A percentile compares a stretch with the other conserved stretches of the same genome.
These are phyloP conservation scores for Busseola fusca DNA, from an alignment of 2,888 invertebrate species.

Conservation along the genomic window DNA sequence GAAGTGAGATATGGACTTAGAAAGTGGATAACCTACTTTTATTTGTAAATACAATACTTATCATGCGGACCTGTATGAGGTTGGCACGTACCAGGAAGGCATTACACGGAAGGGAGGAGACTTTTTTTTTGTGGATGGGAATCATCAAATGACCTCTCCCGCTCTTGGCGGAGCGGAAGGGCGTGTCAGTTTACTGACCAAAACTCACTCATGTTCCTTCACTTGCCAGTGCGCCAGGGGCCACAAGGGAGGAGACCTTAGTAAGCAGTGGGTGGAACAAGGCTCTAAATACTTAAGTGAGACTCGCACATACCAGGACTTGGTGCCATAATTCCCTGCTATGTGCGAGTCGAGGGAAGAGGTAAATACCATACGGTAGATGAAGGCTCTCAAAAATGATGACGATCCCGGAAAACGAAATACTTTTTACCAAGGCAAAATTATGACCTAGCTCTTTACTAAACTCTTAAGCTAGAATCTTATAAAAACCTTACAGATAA, in stretches of 20 bases:
- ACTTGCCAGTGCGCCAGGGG: too few species aligned
- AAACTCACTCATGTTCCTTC: too few species aligned
- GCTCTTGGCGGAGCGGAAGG: too few species aligned
- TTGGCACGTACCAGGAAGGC: not conserved
- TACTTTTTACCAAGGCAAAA: not conserved
- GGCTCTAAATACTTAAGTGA: too few species aligned
- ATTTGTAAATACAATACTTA: not conserved
- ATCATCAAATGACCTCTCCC: too few species aligned
- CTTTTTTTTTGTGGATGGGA: too few species aligned
- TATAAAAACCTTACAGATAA: conserved; percentile 5
- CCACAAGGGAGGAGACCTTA: not conserved
- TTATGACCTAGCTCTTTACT: not conserved
- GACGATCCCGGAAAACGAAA: not conserved
- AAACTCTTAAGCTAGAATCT: not conserved
- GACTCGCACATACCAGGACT: not conserved
- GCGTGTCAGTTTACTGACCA: too few species aligned
- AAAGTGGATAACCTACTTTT: not conserved
- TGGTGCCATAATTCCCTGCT: too few species aligned
- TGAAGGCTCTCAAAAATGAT: too few species aligned
- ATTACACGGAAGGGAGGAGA: not conserved
- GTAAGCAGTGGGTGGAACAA: not conserved
- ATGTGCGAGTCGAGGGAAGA: too few species aligned
- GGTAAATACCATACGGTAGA: too few species aligned
- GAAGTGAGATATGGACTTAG: not conserved
- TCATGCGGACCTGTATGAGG: not conserved